Conservation (phyloP, 2,888 invertebrate species). For the Homarus gammarus region DNA sequence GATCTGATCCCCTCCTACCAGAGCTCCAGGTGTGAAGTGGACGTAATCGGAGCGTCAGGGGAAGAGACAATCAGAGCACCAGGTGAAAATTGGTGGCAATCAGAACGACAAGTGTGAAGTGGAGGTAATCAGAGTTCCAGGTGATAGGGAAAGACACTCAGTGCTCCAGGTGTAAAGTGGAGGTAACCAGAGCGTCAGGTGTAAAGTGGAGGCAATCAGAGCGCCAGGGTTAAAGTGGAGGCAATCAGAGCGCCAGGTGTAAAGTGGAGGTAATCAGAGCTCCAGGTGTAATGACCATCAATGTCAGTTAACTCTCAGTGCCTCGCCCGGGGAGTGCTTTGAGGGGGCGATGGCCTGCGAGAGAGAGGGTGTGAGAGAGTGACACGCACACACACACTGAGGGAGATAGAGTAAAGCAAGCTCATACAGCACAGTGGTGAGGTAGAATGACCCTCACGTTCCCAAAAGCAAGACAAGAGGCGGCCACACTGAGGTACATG, state of each 20-base stretch:
- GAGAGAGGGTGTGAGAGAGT: too few relatives aligned
- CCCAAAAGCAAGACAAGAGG: too few relatives aligned
- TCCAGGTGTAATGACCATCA: neutral
- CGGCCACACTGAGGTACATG: too few relatives aligned
- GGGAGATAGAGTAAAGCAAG: too few relatives aligned
- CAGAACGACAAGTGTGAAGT: neutral
- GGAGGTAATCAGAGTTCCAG: neutral
- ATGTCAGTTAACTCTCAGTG: neutral
- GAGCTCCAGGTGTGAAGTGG: neutral
- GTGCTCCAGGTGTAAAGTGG: neutral
- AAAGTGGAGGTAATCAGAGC: neutral
- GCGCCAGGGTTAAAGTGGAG: too few relatives aligned
- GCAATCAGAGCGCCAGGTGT: neutral
- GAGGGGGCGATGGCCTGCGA: neutral
- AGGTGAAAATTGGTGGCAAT: too few relatives aligned
- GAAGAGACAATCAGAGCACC: neutral
- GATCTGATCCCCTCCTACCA: neutral
- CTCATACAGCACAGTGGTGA: too few relatives aligned
- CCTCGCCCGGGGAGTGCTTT: neutral
- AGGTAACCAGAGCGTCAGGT: neutral
- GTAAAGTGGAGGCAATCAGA: slow-evolving; percentile 5
- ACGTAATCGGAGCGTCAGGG: neutral
- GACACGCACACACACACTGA: too few relatives aligned
- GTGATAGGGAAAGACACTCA: too few relatives aligned
- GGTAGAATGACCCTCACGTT: too few relatives aligned